Conservation (phyloP, 2,113 vertebrate genomes). For the Raja brachyura region DNA sequence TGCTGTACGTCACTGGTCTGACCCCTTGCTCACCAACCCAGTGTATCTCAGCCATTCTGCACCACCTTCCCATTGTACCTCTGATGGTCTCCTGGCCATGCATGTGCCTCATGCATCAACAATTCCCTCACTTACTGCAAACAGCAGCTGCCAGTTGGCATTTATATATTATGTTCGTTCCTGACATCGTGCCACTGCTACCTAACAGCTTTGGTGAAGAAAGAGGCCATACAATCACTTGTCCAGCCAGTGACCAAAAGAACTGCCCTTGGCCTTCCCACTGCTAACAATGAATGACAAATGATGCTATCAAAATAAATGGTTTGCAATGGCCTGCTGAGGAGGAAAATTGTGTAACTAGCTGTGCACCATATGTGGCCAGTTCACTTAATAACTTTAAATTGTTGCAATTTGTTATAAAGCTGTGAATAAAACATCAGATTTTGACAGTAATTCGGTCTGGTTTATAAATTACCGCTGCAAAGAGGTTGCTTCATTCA, state of each 20-base stretch:
- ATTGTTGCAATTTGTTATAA: slow-evolving; percentile 82
- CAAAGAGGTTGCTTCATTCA: slow-evolving; percentile 18
- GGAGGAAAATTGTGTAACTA: slow-evolving; percentile 58
- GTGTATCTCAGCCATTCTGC: neutral
- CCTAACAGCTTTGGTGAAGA: neutral
- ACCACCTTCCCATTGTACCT: neutral
- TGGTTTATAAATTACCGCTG: slow-evolving; percentile 33
- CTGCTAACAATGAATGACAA: slow-evolving; percentile 81
- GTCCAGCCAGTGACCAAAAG: slow-evolving; percentile 64
- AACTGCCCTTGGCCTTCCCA: slow-evolving; percentile 71
- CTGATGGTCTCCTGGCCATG: neutral
- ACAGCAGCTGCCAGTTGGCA: neutral
- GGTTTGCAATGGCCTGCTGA: slow-evolving; percentile 83
- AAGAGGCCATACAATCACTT: slow-evolving; percentile 40
- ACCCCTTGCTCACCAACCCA: no score
- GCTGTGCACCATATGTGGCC: slow-evolving; percentile 76
- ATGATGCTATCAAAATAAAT: slow-evolving; percentile 90
- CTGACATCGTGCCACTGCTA: neutral
- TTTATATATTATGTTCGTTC: neutral
- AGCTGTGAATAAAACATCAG: slow-evolving; percentile 53
- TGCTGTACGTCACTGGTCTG: neutral
- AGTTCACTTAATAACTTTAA: slow-evolving; percentile 69
- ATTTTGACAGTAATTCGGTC: slow-evolving; percentile 47
- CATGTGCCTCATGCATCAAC: neutral
- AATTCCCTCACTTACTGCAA: neutral